These are phyloP conservation scores for Cephus pulcher DNA, from an alignment of 2,888 invertebrate species.

Conservation along the genomic window DNA sequence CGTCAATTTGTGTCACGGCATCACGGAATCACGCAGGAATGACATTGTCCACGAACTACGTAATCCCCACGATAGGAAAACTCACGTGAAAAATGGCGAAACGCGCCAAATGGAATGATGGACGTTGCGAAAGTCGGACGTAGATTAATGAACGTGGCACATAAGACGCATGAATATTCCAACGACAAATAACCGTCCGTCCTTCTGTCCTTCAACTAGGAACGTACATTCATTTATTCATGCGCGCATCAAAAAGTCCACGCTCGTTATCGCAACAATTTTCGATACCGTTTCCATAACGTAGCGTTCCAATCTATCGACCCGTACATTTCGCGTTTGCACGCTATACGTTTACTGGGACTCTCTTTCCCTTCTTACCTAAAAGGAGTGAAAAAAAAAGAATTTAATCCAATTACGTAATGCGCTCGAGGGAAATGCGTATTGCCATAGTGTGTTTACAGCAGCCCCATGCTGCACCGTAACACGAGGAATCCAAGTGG, in stretches of 20 bases:
- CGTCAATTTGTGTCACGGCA: neutral
- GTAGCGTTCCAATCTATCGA: neutral
- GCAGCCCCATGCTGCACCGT: neutral
- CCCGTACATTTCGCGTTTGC: neutral
- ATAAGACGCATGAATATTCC: neutral
- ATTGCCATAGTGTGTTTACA: neutral
- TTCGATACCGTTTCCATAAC: neutral
- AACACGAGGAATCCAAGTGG: slow-evolving; percentile 6
- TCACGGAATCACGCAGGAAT: neutral
- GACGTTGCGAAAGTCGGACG: neutral
- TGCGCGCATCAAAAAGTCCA: neutral
- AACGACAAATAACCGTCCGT: neutral
- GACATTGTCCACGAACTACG: neutral
- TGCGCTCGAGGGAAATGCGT: neutral
- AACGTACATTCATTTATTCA: neutral
- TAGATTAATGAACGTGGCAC: neutral
- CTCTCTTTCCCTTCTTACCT: neutral
- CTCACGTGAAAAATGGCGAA: neutral
- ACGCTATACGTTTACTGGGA: neutral
- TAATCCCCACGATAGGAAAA: neutral
- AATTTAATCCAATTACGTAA: neutral
- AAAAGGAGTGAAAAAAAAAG: neutral
- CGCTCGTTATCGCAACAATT: neutral
- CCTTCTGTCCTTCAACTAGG: neutral
- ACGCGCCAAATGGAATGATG: neutral